phyloP scores from a whole-genome alignment of 37 sponge, comb jelly and placozoan genomes.

The Hexactinellida sp. region DNA sequence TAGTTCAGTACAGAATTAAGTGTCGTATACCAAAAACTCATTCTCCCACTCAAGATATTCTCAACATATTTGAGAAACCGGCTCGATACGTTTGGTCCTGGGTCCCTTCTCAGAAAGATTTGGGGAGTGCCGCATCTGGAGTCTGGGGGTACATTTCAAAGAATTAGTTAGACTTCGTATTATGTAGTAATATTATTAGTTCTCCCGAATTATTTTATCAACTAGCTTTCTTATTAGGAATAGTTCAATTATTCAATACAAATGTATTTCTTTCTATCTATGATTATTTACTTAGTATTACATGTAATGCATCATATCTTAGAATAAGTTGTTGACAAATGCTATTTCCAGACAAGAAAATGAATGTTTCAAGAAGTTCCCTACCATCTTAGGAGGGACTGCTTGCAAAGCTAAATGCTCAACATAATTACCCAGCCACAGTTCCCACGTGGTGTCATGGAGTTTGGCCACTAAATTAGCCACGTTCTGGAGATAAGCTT shows the following conservation, averaged over 20 bases:
- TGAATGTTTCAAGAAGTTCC: background rate
- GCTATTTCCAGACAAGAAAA: background rate
- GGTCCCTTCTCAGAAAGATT: background rate
- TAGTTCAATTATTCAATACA: no score
- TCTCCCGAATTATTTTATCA: no score
- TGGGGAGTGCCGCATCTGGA: background rate
- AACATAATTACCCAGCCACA: constrained; percentile 47
- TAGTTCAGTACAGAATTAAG: background rate
- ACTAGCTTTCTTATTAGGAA: no score
- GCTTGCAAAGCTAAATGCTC: constrained; percentile 37
- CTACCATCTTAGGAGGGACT: background rate
- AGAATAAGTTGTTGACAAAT: background rate
- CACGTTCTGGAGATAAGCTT: background rate
- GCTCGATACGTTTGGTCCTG: background rate
- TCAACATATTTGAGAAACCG: background rate
- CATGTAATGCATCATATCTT: no score
- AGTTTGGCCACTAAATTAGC: background rate
- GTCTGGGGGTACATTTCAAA: background rate
- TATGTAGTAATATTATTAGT: no score
- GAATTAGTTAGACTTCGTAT: no score
- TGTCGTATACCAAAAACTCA: background rate
- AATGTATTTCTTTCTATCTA: no score
- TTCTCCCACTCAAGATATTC: background rate
- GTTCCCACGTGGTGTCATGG: constrained; percentile 15
- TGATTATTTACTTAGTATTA: no score